These are phyloP conservation scores for Pantelozetes paolii DNA, from an alignment of 2,888 invertebrate species.

Conservation along the genomic window DNA sequence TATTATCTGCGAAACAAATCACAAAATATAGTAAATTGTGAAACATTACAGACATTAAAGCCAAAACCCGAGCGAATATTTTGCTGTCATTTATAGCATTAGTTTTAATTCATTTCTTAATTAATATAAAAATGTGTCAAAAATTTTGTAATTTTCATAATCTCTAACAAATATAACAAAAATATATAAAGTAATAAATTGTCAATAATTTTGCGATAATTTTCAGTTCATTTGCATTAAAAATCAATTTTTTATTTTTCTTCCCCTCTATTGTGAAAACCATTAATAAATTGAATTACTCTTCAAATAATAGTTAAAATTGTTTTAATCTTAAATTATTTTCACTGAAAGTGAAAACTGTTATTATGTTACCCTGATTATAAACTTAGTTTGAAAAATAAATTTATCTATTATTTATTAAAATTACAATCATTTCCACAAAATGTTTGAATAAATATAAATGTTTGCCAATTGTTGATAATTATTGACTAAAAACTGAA, in stretches of 20 bases:
- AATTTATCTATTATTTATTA: no score
- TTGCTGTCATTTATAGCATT: background rate
- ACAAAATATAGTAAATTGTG: background rate
- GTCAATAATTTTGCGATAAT: background rate
- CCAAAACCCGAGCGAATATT: background rate
- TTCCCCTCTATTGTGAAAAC: background rate
- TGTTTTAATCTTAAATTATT: no score
- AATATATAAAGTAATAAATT: background rate
- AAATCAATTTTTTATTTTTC: slow-evolving; percentile 12
- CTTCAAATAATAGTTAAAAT: no score
- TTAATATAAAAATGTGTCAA: slow-evolving; percentile 26
- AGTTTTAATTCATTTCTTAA: slow-evolving; percentile 8
- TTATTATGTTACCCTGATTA: no score
- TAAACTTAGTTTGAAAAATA: no score
- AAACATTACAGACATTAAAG: background rate
- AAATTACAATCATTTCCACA: no score
- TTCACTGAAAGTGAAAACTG: no score
- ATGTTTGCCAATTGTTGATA: no score
- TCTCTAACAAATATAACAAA: background rate
- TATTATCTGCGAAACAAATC: slow-evolving; percentile 23
- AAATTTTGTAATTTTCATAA: background rate
- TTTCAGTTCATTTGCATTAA: slow-evolving; percentile 24
- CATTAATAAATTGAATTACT: background rate
- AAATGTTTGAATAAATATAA: no score
- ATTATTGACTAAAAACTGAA: no score